Base-by-base conservation (phyloP, 2,888 invertebrate genomes). In the Sipunculus nudus region DNA sequence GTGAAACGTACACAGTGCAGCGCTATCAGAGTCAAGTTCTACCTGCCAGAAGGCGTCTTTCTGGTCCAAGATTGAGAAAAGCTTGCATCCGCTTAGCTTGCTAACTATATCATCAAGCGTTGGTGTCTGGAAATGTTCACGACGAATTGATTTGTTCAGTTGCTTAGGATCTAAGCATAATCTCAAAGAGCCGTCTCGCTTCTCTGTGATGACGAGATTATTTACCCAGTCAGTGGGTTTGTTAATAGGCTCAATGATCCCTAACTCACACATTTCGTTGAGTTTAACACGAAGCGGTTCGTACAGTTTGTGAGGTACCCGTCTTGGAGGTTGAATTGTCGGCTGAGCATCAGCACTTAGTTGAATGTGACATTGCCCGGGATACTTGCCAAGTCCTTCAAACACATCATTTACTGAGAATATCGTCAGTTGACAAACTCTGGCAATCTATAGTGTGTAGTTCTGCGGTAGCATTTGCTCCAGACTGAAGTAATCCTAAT, bases 51-150 rank as follows among this genome's bases (percentile, higher is more conserved):
- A 65, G 1, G 35, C 59, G 19, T 50, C 46, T n/a, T 55, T 35
- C 2, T 63, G 53, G 45, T 71, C 69, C 3, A 68, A 26, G 21
- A 61, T 63, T 8, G 66, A 61, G 45, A 74, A 74, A 2, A 47
- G 31, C 28, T 32, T 63, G 2, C 64, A 63, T 6, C 60, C 61
- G 4, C 35, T 43, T 6, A 71, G 55, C 8, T 55, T 41, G 1
- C 65, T 59, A 1, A 60, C 29, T 13, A 73, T 50, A 28, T 73
- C 68, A 8, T 70, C 68, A 10, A 67, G 10, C 1, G 70, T 68
- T 25, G 45, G 65, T 23, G 54, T 52, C 26, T 41, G 40, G 26
- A 23, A 52, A 23, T 28, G 8, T 40, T 52, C 53, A 2, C 53
- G 39, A n/a, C 21, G n/a, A 23, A 52, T 52, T 21, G 38, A 3